Conservation (phyloP, 1,140 invertebrate genomes). For the Nasonia giraulti region DNA sequence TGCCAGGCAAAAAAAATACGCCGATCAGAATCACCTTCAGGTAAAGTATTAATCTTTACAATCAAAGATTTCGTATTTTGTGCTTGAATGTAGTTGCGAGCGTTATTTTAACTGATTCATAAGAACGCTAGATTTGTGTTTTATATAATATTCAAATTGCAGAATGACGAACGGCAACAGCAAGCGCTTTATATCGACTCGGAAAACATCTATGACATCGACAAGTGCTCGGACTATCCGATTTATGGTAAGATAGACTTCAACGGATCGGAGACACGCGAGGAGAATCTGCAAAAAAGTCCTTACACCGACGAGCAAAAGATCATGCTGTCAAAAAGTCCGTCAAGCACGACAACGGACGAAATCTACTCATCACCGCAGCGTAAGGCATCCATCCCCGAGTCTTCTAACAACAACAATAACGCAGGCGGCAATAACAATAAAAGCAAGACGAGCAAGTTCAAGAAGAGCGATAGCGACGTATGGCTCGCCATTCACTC, state of each 20-base stretch:
- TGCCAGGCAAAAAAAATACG: constrained; percentile 58
- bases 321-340: constrained; percentile 47
- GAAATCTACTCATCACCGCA: constrained; percentile 49
- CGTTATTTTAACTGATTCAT: neutral
- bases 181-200: constrained; percentile 27
- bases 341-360: neutral
- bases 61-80: neutral
- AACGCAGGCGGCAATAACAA: constrained; percentile 54
- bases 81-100: neutral
- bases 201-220: constrained; percentile 58
- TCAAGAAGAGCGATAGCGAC: constrained; percentile 67
- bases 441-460: constrained; percentile 56
- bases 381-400: constrained; percentile 4
- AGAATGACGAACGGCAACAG: constrained; percentile 34
- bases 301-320: constrained; percentile 56
- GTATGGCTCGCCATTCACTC: constrained; percentile 72
- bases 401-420: constrained; percentile 52
- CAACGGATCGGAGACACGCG: constrained; percentile 48
- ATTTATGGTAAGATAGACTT: constrained; percentile 55
- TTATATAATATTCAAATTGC: neutral
- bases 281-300: constrained; percentile 51
- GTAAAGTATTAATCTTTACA: constrained; percentile 8
- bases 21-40: constrained; percentile 44
- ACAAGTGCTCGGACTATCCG: constrained; percentile 51
- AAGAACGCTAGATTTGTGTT: neutral